Base-by-base conservation (phyloP, 2,797 vertebrate genomes). In the Rhinella marina region DNA sequence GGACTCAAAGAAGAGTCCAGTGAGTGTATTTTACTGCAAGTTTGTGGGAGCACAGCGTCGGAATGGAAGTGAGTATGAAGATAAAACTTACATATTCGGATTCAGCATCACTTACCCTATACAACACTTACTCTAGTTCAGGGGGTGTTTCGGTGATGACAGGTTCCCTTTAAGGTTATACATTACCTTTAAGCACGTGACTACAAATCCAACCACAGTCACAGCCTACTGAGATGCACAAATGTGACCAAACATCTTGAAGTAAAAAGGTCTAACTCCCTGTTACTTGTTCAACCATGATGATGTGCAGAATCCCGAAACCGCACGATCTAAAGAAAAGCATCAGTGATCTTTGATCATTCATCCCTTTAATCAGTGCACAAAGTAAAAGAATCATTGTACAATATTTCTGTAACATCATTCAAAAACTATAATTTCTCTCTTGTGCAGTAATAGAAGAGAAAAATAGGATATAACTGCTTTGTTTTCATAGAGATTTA, bases 151-250 rank as follows among this genome's bases (percentile, higher is more conserved):
- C n/a, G n/a, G n/a, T n/a, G n/a, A n/a, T n/a, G n/a, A n/a, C n/a
- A n/a, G n/a, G n/a, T n/a, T n/a, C n/a, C n/a, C n/a, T n/a, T n/a
- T n/a, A n/a, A n/a, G n/a, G n/a, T n/a, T n/a, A n/a, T 6, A 3
- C 0, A 5, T 41, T 41, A 0, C 4, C 41, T 41, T 41, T 41
- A 89, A 70, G 78, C 84, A 29, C 73, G 77, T 90, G 90, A 91
- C 68, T 90, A 41, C 57, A 92, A 91, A 90, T 86, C 78, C 81
- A 88, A 91, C 16, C 13, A 82, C 48, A 82, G 73, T 80, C 52
- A 79, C 89, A 72, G 14, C 14, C 23, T 89, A 90, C 82, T 81
- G 88, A 91, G 84, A 89, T 82, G 52, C 86, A 93, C 92, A 88
- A 91, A 85, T 21, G 68, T 62, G 86, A 90, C 90, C 75, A 21